Conservation (phyloP, 2,113 vertebrate genomes). For the Brienomyrus brachyistius region DNA sequence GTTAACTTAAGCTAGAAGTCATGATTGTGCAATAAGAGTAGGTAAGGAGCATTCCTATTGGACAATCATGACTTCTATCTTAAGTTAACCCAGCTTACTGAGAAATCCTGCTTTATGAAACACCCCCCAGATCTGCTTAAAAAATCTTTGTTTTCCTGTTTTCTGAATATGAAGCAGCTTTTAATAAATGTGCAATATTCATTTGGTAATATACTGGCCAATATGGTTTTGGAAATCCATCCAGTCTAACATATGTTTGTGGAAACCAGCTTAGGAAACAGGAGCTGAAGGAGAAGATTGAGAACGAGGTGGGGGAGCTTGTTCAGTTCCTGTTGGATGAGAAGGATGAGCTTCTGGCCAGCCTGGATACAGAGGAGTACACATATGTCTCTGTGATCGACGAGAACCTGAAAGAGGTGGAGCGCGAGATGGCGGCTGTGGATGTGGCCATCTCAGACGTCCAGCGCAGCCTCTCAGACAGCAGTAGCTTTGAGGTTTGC, state of each 20-base stretch:
- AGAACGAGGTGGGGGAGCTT: conserved; percentile 58
- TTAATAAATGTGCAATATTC: neutral
- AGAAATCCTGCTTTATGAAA: neutral
- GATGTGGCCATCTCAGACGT: conserved; percentile 54
- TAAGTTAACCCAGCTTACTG: neutral
- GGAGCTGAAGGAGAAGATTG: conserved; percentile 63
- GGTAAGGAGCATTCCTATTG: too few relatives aligned
- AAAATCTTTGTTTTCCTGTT: neutral
- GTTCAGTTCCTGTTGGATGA: conserved; percentile 67
- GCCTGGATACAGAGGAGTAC: conserved; percentile 56
- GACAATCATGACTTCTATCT: neutral
- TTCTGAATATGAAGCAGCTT: neutral
- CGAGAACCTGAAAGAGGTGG: conserved; percentile 53
- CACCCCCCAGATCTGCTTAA: neutral
- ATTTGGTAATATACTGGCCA: neutral
- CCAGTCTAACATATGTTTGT: neutral
- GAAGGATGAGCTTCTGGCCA: conserved; percentile 60
- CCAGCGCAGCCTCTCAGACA: conserved; percentile 48
- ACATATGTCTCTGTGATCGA: conserved; percentile 50
- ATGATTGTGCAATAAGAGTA: neutral
- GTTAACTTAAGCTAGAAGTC: neutral
- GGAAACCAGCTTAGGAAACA: conserved; percentile 53
- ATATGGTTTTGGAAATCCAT: neutral
- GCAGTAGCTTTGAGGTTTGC: conserved; percentile 56
- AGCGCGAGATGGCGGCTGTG: conserved; percentile 39